Base-by-base conservation (phyloP, 2,888 invertebrate species). In the Pyralis farinalis region DNA sequence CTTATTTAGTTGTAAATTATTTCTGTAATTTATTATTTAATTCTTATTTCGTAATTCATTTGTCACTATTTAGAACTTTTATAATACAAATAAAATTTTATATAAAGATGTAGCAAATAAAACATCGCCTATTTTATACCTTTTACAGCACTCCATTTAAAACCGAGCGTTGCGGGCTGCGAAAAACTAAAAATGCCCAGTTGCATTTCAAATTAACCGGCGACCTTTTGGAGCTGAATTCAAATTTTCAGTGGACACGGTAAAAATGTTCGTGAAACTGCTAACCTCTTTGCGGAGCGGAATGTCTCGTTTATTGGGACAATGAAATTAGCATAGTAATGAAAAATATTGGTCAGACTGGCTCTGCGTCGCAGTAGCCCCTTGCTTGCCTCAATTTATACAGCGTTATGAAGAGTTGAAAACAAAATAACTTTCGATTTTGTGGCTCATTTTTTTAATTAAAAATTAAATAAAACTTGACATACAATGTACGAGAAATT, bases 311-410 rank as follows among this genome's bases (percentile, higher is more conserved):
- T 85, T 80, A 85, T 86, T 83, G 80, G 80, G 56, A 78, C 78
- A 86, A 86, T 83, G 80, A 78, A 84, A 87, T 87, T 87, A 87
- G 83, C 85, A 87, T 87, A 85, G 81, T 85, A 85, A 87, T 87
- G 85, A 86, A 86, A 86, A 85, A 86, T 84, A 85, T 86, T 84
- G 85, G 82, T 71, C 74, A 71, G 52, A 54, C 51, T 53, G 52
- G 49, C 58, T 59, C 58, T 59, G 60, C 62, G 58, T 16, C 16
- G 16, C 3, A 2, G 16, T 2, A 3, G 16, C 16, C 16, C 16
- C 16, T 16, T 16, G 16, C 54, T 55, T 51, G 49, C 51, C 63
- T 55, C 25, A 25, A 25, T 61, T 63, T 34, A 46, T 43, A 36
- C 40, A 31, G 30, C 47, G 37, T 44, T 44, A 47, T 43, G 43